A percentile compares a stretch with the other conserved stretches of the same genome.
Evolutionary conservation across 2,888 invertebrate genomes (phyloP).

Genomic region (Aspidiotus rigidus): DNA sequence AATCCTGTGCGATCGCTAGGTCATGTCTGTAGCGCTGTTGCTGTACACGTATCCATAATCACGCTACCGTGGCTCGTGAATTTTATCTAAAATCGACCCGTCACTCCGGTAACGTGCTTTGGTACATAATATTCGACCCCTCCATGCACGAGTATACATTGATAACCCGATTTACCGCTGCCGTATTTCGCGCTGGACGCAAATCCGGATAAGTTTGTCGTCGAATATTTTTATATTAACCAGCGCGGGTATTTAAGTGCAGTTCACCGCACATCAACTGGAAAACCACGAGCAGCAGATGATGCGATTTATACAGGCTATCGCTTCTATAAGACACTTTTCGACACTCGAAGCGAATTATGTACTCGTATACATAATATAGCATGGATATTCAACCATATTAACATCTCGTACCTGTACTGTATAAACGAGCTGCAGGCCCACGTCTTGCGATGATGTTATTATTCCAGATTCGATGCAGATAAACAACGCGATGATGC

Average conservation of each 20-base stretch:
- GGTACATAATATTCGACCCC: too few species aligned
- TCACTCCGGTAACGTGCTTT: too few species aligned
- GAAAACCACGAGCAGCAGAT: constrained; percentile 15
- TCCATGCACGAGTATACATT: too few species aligned
- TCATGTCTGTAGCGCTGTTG: too few species aligned
- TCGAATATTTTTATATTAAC: background rate
- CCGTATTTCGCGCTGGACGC: background rate
- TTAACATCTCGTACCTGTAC: constrained; percentile 14
- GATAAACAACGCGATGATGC: constrained; percentile 24
- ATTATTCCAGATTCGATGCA: constrained; percentile 17
- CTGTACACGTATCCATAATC: too few species aligned
- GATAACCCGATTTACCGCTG: too few species aligned
- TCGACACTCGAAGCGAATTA: constrained; percentile 10
- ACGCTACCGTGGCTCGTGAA: too few species aligned
- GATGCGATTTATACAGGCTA: constrained; percentile 31
- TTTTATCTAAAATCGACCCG: too few species aligned
- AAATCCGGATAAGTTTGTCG: constrained; percentile 2
- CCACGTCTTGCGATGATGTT: constrained; percentile 5
- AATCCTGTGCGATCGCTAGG: too few species aligned
- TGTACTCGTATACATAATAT: background rate
- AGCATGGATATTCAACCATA: too few species aligned
- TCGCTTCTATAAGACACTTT: constrained; percentile 33
- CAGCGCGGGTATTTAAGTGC: background rate
- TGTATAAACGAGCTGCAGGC: background rate
- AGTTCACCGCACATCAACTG: constrained; percentile 20